These are phyloP conservation scores for Panonychus citri DNA, from an alignment of 1,140 invertebrate genomes.

Conservation along the genomic window DNA sequence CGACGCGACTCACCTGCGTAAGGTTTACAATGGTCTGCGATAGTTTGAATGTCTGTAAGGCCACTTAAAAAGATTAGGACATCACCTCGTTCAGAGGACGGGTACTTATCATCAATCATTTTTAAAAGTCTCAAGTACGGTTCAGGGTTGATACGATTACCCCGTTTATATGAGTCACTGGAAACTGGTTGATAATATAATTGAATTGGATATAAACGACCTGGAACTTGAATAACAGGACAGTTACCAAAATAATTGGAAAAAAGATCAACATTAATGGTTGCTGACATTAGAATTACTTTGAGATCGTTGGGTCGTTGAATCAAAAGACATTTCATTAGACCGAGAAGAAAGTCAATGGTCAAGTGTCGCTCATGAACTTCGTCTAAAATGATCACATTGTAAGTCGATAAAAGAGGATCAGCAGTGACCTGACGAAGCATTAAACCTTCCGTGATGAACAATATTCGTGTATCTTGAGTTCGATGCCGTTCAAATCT, in stretches of 20 bases:
- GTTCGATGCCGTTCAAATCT: conserved; percentile 50
- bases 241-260: conserved; percentile 62
- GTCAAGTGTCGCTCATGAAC: conserved; percentile 85
- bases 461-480: conserved; percentile 60
- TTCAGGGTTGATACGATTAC: conserved; percentile 66
- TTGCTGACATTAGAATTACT: conserved; percentile 92
- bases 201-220: conserved; percentile 33
- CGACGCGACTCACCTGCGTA: conserved; percentile 24
- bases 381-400: conserved; percentile 78
- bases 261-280: conserved; percentile 87
- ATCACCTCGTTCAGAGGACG: conserved; percentile 34
- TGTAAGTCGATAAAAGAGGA: conserved; percentile 39
- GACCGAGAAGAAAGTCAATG: conserved; percentile 78
- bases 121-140: conserved; percentile 53
- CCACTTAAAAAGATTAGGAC: conserved; percentile 86
- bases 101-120: conserved; percentile 40
- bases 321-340: conserved; percentile 66
- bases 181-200: conserved; percentile 72
- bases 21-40: conserved; percentile 25
- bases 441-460: conserved; percentile 84
- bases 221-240: conserved; percentile 68
- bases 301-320: conserved; percentile 50
- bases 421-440: conserved; percentile 82
- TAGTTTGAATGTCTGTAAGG: conserved; percentile 70
- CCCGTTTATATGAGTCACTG: conserved; percentile 67